A percentile compares a stretch with the other conserved stretches of the same genome.
Evolutionary conservation across 2,113 vertebrate genomes (phyloP).

Genomic region (Bubalus kerabau): DNA sequence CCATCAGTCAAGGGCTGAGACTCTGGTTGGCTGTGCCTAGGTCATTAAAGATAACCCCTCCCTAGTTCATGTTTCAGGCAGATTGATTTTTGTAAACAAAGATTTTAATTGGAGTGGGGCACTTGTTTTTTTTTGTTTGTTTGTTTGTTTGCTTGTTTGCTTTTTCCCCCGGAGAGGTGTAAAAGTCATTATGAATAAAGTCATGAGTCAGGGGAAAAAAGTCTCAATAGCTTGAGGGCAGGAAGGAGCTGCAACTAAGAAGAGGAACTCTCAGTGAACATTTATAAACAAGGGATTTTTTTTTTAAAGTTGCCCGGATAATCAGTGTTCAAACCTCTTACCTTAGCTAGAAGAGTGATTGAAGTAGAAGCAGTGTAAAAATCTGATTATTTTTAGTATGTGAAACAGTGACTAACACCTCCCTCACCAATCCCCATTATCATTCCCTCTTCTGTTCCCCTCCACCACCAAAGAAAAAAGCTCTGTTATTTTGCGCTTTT

Average conservation of each 20-base stretch:
- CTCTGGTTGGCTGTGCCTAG: not conserved
- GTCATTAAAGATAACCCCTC: not conserved
- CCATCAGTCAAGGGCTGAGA: not conserved
- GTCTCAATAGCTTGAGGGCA: not conserved
- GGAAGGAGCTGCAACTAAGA: not conserved
- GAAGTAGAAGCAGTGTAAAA: not conserved
- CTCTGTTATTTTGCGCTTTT: slow-evolving; percentile 4
- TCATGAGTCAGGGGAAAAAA: not conserved
- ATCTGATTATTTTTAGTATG: not conserved
- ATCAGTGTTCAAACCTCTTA: not conserved
- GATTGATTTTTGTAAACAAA: not conserved
- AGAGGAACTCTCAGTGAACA: not conserved
- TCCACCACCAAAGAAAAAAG: not conserved
- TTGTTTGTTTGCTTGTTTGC: not conserved
- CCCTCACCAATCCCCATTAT: not conserved
- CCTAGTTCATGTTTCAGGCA: not conserved
- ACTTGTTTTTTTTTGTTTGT: too few relatives aligned
- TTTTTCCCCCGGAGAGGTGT: not conserved
- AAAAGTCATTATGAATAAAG: not conserved
- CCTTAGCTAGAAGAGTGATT: not conserved
- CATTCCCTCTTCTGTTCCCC: not conserved
- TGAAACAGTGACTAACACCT: not conserved
- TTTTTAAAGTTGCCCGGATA: not conserved
- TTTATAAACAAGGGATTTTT: not conserved
- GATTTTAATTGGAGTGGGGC: not conserved